Base-by-base conservation (phyloP, 35 echinoderm and acorn worm species). In the Ophiothrix spiculata region DNA sequence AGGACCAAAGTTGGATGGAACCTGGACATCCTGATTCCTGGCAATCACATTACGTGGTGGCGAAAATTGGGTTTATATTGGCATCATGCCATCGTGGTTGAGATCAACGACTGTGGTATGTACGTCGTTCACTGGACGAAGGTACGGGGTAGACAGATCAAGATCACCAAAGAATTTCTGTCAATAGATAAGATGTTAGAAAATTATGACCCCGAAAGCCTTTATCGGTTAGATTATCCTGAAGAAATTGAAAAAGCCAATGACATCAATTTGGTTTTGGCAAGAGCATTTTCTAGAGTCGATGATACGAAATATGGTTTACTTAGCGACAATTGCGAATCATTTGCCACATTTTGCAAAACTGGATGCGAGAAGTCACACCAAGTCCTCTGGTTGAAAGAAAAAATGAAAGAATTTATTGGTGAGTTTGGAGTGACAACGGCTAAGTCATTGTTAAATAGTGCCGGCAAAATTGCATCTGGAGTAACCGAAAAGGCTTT, bases 331-430 rank as follows among this genome's bases (percentile, higher is more conserved):
- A 91, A 91, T 42, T 91, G 89, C 60, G 89, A 91, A 36, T 32
- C 75, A 21, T 90, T 90, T 56, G 88, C 88, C 29, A 84, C 81
- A 1, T 85, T 56, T 69, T 90, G 89, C 36, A 90, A 90, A 40
- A 90, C 82, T 16, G 89, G 89, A 0, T 33, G 54, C 37, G 81
- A 54, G 36, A 60, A 64, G 81, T 36, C 14, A 25, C 63, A 36
- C 29, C 81, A 84, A 60, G 17, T 63, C 23, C 16, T 35, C 31
- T 84, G 56, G 46, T 25, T 84, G 42, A 32, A 36, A 23, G 14
- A 36, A 13, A 84, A 74, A 33, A 37, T 60, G 21, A 84, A 33
- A 32, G 81, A 84, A 69, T n/a, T 15, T 69, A 15, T 69, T 2
- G 60, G 8, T 69, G 60, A 69, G 1, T 15, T n/a, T 69, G 25